Conservation (phyloP, 2,888 invertebrate genomes). For the Byasa hedistus region DNA sequence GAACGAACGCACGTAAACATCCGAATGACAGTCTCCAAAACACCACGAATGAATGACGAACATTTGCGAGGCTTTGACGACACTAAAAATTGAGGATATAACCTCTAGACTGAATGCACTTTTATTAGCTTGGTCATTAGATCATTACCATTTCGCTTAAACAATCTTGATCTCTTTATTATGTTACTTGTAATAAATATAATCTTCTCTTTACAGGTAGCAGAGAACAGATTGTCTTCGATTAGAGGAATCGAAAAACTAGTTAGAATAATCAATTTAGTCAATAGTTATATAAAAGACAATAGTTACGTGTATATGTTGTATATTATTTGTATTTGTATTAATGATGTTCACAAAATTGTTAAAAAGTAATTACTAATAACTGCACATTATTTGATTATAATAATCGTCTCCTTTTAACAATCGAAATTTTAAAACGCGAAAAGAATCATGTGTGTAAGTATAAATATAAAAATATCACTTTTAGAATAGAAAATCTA, state of each 20-base stretch:
- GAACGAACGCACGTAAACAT: no score
- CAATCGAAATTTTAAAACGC: conserved; percentile 14
- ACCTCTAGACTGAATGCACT: neutral
- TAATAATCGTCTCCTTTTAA: conserved; percentile 27
- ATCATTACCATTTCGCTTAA: neutral
- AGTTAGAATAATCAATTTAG: conserved; percentile 28
- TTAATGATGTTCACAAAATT: conserved; percentile 21
- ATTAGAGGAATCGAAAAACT: conserved; percentile 3
- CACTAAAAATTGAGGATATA: neutral
- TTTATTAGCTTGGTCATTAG: neutral
- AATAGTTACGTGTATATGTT: conserved; percentile 20
- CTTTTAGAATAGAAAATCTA: conserved; percentile 39
- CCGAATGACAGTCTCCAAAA: no score
- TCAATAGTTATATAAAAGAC: conserved; percentile 25
- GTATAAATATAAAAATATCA: conserved; percentile 32
- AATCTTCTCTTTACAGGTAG: conserved; percentile 31
- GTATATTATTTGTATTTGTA: conserved; percentile 24
- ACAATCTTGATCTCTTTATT: neutral
- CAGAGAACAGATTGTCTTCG: conserved; percentile 20
- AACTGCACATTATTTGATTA: conserved; percentile 25
- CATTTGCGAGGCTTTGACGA: neutral
- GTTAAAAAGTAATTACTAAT: conserved; percentile 19
- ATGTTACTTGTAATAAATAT: conserved; percentile 1
- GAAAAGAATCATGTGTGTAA: conserved; percentile 10
- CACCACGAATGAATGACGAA: neutral